phyloP scores from a whole-genome alignment of 2,113 vertebrate genomes.

The Coturnix japonica region DNA sequence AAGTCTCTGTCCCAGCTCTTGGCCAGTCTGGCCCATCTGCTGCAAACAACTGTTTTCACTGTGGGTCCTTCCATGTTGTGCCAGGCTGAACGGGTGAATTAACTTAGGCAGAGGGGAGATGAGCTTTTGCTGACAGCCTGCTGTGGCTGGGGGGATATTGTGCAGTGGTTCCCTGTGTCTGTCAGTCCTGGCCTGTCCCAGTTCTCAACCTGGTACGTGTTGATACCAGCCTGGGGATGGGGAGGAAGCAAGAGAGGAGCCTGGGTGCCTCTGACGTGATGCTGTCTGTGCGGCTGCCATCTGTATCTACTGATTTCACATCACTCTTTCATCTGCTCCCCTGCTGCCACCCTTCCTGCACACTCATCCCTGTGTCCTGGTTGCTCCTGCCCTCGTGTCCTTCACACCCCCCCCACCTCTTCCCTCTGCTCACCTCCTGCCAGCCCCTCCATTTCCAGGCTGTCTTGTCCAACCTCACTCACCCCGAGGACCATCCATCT shows the following conservation, averaged over 20 bases:
- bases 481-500: conserved; percentile 71
- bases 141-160: fast-evolving
- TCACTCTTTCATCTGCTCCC: not conserved
- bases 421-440: not conserved
- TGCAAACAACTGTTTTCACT: not conserved
- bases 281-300: not conserved
- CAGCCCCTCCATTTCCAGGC: conserved; percentile 73
- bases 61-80: not conserved
- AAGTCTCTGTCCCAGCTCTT: not conserved
- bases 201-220: fast-evolving
- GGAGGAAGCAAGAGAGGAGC: not conserved
- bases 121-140: not conserved
- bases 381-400: not conserved
- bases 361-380: not conserved
- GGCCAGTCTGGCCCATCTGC: not conserved
- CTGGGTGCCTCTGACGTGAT: not conserved
- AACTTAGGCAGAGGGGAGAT: not conserved
- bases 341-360: not conserved
- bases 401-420: not conserved
- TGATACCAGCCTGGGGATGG: fast-evolving
- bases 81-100: not conserved
- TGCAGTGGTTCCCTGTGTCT: not conserved
- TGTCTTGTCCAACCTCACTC: conserved; percentile 76
- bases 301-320: not conserved
- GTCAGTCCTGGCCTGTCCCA: not conserved